Evolutionary conservation across 2,888 invertebrate species (phyloP), one percentile per base, ranked within the genome.

Genomic region (Agrotis clavis): DNA sequence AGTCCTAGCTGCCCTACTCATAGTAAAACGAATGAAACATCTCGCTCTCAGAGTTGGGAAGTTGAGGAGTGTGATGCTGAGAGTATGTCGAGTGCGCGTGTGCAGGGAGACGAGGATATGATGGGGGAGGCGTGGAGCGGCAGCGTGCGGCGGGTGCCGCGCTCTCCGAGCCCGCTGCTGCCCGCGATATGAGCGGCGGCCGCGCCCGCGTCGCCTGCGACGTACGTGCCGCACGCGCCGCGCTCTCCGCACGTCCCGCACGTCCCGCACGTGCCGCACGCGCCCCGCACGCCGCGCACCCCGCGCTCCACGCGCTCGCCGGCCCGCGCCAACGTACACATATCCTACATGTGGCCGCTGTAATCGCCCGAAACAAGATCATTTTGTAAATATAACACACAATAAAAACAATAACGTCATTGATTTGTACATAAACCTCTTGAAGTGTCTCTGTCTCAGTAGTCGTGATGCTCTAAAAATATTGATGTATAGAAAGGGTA

Each of bases 51-150:
- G 95, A 95, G 93, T 94, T 95, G 95, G 95, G 95, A 95, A 94
- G 94, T 95, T 95, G 95, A 94, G 92, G 94, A 94, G 93, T 95
- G 93, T 95, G 95, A 95, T 88, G 95, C 94, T 94, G 96, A 96
- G 95, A 95, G 95, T 96, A 96, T 96, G 95, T 96, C 96, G 95
- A 95, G 96, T 96, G 93, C 95, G 89, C 95, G 94, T 96, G 96
- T 96, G 93, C 95, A 97, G 97, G 97, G 97, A 97, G 96, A 97
- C 97, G 96, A 97, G 96, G 96, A 97, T 97, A 95, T 97, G 97
- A 97, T 97, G 96, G 95, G 94, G 92, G 96, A 96, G 94, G 91
- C 94, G 91, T 96, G 96, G 96, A 93, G 95, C 92, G 92, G 93
- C 88, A 92, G 94, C 90, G 92, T 93, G 90, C 94, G 94, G 86